A percentile compares a stretch with the other conserved stretches of the same genome.
Conservation (phyloP, 1,140 invertebrate genomes). For the Orussus abietinus region DNA sequence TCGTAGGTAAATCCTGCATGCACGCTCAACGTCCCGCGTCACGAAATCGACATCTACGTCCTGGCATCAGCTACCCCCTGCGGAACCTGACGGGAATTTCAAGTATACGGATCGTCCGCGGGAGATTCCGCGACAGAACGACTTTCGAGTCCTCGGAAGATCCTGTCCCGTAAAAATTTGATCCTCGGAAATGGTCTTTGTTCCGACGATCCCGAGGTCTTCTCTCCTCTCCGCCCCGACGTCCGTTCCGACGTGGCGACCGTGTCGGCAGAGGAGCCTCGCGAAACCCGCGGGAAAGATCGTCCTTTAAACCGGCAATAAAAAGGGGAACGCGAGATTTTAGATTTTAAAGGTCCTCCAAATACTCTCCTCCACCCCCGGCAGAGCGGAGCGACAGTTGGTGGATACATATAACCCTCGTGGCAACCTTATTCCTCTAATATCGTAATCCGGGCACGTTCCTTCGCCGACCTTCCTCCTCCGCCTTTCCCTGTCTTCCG, state of each 20-base stretch:
- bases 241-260: conserved; percentile 17
- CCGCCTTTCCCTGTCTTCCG: no score
- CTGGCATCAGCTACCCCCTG: no score
- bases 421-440: conserved; percentile 38
- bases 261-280: not conserved
- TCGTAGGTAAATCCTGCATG: no score
- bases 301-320: conserved; percentile 53
- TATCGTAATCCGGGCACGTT: conserved; percentile 48
- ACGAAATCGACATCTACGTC: no score
- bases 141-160: conserved; percentile 35
- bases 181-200: conserved; percentile 21
- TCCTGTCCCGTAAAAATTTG: conserved; percentile 14
- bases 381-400: conserved; percentile 41
- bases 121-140: conserved; percentile 32
- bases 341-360: conserved; percentile 34
- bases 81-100: conserved; percentile 39
- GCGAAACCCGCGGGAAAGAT: conserved; percentile 30
- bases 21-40: no score
- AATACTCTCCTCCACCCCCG: conserved; percentile 5
- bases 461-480: conserved; percentile 29
- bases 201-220: conserved; percentile 19
- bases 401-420: conserved; percentile 44
- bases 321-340: conserved; percentile 46
- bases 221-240: conserved; percentile 29
- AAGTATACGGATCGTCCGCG: conserved; percentile 24